phyloP scores from a whole-genome alignment of 2,797 vertebrate species.

The Pyrocephalus nanus region DNA sequence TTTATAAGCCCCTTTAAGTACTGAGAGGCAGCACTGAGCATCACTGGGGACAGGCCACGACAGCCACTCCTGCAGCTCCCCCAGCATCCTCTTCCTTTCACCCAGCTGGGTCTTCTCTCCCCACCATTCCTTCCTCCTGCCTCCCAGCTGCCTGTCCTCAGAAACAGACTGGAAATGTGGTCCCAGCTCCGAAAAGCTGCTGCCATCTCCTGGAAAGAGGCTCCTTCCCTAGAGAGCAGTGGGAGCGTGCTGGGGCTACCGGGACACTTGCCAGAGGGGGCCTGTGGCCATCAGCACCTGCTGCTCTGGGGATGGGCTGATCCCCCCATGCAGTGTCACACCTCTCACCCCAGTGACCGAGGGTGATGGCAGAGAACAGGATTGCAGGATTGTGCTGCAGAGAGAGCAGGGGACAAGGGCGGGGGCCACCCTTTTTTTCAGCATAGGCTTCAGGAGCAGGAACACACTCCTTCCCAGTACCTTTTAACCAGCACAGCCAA shows the following conservation, averaged over 20 bases:
- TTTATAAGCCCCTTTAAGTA: not conserved
- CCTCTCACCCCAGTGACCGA: not conserved
- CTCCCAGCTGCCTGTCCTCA: not conserved
- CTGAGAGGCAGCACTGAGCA: not conserved
- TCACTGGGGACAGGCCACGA: not conserved
- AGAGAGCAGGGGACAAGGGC: not conserved
- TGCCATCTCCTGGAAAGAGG: conserved; percentile 68
- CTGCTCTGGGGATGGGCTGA: not conserved
- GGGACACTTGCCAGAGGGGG: not conserved
- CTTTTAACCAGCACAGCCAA: not conserved
- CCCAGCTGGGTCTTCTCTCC: not conserved
- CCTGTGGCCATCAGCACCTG: not conserved
- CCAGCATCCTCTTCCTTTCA: not conserved
- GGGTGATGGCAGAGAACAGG: not conserved
- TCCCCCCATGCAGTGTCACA: not conserved
- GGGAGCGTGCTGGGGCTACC: rapidly evolving
- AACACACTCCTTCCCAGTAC: rapidly evolving
- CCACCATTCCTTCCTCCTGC: not conserved
- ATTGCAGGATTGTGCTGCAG: not conserved
- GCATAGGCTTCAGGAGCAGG: not conserved
- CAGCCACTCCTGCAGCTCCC: not conserved
- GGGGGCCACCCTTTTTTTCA: not conserved
- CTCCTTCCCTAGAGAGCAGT: not conserved
- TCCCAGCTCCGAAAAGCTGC: conserved; percentile 49
- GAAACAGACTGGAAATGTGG: not conserved